phyloP scores from a whole-genome alignment of 2,797 vertebrate genomes.

The Bradypodion pumilum region DNA sequence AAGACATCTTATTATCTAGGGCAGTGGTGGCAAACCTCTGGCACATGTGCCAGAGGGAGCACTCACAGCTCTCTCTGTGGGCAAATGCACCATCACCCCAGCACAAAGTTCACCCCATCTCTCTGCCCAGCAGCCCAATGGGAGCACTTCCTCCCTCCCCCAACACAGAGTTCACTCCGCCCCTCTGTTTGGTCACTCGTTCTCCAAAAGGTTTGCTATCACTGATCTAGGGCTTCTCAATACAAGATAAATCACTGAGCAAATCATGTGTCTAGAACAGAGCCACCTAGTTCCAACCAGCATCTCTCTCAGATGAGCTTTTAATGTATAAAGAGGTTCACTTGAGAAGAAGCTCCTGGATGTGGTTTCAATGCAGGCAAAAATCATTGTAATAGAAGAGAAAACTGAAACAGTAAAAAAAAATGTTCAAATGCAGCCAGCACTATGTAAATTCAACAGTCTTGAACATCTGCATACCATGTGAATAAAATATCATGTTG shows the following conservation, averaged over 20 bases:
- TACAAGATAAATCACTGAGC: neutral
- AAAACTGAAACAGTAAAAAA: neutral
- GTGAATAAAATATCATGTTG: conserved; percentile 20
- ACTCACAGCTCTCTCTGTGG: no score
- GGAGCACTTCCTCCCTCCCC: neutral
- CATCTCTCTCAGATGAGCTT: neutral
- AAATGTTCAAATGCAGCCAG: neutral
- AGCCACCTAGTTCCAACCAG: neutral
- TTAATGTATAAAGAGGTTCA: neutral
- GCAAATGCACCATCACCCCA: no score
- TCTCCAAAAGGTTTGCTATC: no score
- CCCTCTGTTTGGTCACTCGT: no score
- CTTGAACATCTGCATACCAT: neutral
- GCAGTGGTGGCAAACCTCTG: no score
- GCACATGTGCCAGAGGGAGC: no score
- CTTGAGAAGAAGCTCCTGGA: neutral
- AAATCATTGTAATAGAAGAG: neutral
- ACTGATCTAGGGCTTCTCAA: neutral
- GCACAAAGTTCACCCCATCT: no score
- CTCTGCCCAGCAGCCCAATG: no score
- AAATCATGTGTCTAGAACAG: neutral
- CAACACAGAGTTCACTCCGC: no score
- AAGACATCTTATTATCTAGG: no score
- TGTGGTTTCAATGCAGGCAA: neutral
- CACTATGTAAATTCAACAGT: neutral